A percentile compares a stretch with the other conserved stretches of the same genome.
Conservation (phyloP, 2,888 invertebrate genomes). For the Anodontia alba region DNA sequence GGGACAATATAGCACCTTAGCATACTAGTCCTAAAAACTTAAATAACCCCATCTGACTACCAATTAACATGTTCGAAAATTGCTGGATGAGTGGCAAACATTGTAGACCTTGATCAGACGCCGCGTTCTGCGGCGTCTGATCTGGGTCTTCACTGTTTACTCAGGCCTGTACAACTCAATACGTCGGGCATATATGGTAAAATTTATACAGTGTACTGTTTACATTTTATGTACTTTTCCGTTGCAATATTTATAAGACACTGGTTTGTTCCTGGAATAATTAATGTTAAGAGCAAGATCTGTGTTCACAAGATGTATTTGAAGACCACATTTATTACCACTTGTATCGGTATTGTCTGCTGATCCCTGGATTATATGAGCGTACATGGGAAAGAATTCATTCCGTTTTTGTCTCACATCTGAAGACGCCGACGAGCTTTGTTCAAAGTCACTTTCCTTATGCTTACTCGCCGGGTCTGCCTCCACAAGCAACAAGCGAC, state of each 20-base stretch:
- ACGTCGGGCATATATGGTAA: too few relatives aligned
- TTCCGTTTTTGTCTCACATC: constrained; percentile 36
- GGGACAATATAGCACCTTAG: too few relatives aligned
- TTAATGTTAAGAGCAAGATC: not conserved
- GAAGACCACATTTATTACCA: not conserved
- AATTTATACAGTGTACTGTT: too few relatives aligned
- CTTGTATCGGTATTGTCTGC: not conserved
- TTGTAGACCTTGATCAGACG: too few relatives aligned
- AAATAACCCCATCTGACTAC: too few relatives aligned
- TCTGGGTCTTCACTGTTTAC: too few relatives aligned
- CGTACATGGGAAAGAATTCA: constrained; percentile 57
- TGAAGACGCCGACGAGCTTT: constrained; percentile 13
- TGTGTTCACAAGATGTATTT: not conserved
- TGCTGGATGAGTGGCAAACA: too few relatives aligned
- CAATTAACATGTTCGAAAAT: too few relatives aligned
- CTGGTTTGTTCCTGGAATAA: not conserved
- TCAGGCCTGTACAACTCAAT: too few relatives aligned
- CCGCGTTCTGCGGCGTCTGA: too few relatives aligned
- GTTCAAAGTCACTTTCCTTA: not conserved
- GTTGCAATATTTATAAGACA: not conserved
- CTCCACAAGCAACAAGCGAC: not conserved
- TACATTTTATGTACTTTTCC: not conserved
- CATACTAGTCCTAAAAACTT: too few relatives aligned
- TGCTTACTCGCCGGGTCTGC: not conserved
- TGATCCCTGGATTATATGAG: constrained; percentile 35